Percentiles rank a stretch among this genome's conserved stretches.
These are phyloP conservation scores for Zoanthus sociatus DNA, from an alignment of 92 coral and sea anemone species.

Conservation along the genomic window DNA sequence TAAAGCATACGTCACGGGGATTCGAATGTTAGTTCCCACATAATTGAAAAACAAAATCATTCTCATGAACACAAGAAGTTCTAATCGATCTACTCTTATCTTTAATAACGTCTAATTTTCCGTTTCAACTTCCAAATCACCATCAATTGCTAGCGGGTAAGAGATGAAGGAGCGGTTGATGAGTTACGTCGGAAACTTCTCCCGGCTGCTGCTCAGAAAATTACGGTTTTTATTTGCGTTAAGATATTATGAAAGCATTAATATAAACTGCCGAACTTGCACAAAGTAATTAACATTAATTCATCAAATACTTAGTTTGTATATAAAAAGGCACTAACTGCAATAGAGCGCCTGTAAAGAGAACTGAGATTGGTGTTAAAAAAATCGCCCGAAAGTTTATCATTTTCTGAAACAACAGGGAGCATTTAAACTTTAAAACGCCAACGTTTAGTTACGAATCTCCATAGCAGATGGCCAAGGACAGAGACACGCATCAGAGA, in stretches of 20 bases:
- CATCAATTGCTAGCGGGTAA: constrained; percentile 20
- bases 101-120: constrained; percentile 28
- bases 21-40: constrained; percentile 36
- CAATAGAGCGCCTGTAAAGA: background rate
- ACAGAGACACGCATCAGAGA: background rate
- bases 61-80: background rate
- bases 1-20: background rate
- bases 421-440: background rate
- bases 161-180: background rate
- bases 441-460: background rate
- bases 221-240: constrained; percentile 4
- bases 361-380: background rate
- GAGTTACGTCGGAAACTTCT: constrained; percentile 17
- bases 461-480: background rate
- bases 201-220: background rate
- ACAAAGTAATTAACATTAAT: constrained; percentile 8
- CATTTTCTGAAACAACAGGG: background rate
- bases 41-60: background rate
- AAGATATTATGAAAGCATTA: constrained; percentile 27
- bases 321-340: background rate
- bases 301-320: constrained; percentile 13
- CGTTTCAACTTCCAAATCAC: background rate
- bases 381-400: background rate
- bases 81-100: constrained; percentile 3
- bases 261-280: constrained; percentile 12